These are phyloP conservation scores for Cyclophora albipunctata DNA, from an alignment of 2,888 invertebrate genomes.

Conservation along the genomic window DNA sequence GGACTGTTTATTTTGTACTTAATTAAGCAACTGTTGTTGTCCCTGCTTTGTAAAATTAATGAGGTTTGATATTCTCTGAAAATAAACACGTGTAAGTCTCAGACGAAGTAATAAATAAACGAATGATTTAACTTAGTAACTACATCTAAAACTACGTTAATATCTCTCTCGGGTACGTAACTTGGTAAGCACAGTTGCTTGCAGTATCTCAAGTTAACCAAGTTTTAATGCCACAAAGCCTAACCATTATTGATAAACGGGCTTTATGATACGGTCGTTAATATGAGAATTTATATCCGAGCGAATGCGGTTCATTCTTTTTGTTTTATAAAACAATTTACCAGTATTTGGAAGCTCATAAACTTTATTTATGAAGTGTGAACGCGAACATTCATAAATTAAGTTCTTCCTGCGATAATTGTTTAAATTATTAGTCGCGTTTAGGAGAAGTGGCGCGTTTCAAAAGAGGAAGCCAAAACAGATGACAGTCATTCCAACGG, in stretches of 20 bases:
- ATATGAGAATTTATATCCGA: conserved; percentile 5
- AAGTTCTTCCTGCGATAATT: conserved; percentile 17
- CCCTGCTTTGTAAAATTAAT: too few relatives aligned
- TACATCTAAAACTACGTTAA: conserved; percentile 21
- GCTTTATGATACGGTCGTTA: conserved; percentile 14
- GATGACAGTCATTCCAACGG: conserved; percentile 36
- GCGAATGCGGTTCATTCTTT: conserved; percentile 5
- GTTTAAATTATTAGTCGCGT: conserved; percentile 26
- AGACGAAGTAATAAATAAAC: conserved; percentile 14
- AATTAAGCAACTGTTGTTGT: too few relatives aligned
- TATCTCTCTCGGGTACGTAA: conserved; percentile 21
- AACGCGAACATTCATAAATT: conserved; percentile 9
- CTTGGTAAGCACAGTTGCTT: conserved; percentile 22
- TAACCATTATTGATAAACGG: conserved; percentile 22
- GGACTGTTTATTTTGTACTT: too few relatives aligned
- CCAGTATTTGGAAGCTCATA: not conserved
- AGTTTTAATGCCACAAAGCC: conserved; percentile 25
- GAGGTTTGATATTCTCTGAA: too few relatives aligned
- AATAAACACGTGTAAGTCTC: not conserved
- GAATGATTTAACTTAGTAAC: conserved; percentile 17
- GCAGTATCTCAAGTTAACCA: conserved; percentile 23
- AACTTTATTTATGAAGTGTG: conserved; percentile 5
- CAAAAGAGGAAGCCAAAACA: conserved; percentile 30
- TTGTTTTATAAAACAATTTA: not conserved
- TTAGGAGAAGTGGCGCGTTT: conserved; percentile 24